Evolutionary conservation across 2,797 vertebrate species (phyloP).

Genomic region (Rhyacichthys aspro): DNA sequence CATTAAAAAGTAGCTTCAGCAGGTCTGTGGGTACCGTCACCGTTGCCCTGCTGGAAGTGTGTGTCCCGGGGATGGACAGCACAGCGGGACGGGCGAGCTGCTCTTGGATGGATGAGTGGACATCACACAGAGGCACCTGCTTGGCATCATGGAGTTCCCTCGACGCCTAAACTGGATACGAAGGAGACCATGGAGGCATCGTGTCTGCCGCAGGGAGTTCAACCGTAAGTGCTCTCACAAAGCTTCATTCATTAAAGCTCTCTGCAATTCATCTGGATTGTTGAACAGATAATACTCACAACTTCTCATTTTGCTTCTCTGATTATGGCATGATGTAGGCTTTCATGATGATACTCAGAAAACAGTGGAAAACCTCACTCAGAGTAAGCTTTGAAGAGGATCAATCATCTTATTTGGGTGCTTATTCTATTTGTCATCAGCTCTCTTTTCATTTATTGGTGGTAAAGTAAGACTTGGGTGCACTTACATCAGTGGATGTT

Average conservation of each 20-base stretch:
- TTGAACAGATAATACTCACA: no score
- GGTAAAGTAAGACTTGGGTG: conserved; percentile 11
- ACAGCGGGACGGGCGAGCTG: conserved; percentile 27
- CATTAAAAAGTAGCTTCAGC: conserved; percentile 8
- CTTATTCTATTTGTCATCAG: background rate
- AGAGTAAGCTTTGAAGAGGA: no score
- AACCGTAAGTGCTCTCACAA: conserved; percentile 82
- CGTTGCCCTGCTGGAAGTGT: conserved; percentile 36
- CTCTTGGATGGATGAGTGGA: conserved; percentile 54
- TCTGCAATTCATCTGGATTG: no score
- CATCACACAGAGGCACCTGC: conserved; percentile 35
- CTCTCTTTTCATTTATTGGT: background rate
- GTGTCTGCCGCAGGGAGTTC: conserved; percentile 78
- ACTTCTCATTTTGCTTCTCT: no score
- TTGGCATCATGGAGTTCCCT: conserved; percentile 86
- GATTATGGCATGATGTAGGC: no score
- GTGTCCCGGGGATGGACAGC: conserved; percentile 49
- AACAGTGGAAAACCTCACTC: no score
- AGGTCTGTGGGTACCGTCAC: conserved; percentile 3
- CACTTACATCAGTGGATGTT: conserved; percentile 49
- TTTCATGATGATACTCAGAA: no score
- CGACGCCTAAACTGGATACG: conserved; percentile 88
- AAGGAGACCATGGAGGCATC: conserved; percentile 83
- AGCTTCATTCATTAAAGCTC: background rate
- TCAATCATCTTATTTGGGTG: no score